A percentile compares a stretch with the other conserved stretches of the same genome.
Conservation (phyloP, 2,113 vertebrate genomes). For the Hypocryptadius cinnamomeus region DNA sequence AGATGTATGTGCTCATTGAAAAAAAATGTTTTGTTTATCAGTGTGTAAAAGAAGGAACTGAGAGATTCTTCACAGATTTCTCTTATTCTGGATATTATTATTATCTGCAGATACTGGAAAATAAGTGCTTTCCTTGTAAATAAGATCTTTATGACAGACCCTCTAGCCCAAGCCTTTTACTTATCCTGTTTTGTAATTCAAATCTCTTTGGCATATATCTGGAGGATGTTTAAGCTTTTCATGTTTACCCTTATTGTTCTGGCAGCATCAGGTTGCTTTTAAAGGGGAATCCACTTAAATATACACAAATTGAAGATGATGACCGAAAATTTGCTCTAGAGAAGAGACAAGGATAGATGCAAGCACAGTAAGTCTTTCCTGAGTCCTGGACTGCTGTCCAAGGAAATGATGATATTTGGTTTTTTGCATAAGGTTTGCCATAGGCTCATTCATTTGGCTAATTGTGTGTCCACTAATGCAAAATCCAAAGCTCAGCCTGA, state of each 20-base stretch:
- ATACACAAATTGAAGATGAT: neutral
- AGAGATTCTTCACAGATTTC: neutral
- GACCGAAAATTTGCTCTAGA: neutral
- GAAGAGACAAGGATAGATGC: neutral
- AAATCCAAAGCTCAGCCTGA: neutral
- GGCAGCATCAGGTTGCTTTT: neutral
- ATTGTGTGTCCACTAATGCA: neutral
- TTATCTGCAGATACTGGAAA: neutral
- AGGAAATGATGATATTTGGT: neutral
- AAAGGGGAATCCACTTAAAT: neutral
- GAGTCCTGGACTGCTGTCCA: neutral
- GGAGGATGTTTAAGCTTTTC: neutral
- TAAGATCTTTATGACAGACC: neutral
- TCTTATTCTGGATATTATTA: neutral
- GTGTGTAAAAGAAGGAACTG: neutral
- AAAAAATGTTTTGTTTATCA: neutral
- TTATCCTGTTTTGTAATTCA: neutral
- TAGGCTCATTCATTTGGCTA: neutral
- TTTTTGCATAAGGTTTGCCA: neutral
- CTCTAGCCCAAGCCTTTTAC: neutral
- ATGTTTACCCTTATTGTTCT: neutral
- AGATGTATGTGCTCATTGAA: neutral
- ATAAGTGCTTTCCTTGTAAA: neutral
- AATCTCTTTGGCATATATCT: neutral
- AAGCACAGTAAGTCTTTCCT: neutral